Evolutionary conservation across 2,797 vertebrate species (phyloP), one percentile per base, ranked within the genome.

Genomic region (Lacerta viridis): DNA sequence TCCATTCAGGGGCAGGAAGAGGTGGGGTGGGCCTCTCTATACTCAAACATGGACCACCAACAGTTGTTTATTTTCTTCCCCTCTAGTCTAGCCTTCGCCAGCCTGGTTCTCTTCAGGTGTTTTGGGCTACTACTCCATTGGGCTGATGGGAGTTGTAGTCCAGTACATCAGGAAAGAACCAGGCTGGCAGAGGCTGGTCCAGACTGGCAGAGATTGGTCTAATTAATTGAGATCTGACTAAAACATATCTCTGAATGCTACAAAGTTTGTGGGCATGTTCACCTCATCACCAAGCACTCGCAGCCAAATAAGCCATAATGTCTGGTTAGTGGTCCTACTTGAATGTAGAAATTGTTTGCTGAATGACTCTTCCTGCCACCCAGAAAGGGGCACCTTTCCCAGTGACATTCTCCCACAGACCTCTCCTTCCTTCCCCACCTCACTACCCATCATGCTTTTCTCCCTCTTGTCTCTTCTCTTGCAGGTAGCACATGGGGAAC

Each of bases 401-500:
- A 80, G 84, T 90, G 91, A 88, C 78, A 90, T 91, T 15, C 39
- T 71, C 39, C 72, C 84, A 41, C 36, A 27, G 0, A 66, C 33
- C 93, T 92, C 89, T 90, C 92, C 94, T 91, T 88, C 83, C 66
- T 55, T 79, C 80, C 66, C 90, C 92, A 74, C 91, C 87, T 92
- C 93, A 89, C 92, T 75, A 69, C 87, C 82, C 96, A 93, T 91
- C 95, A 94, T 25, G 93, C 94, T 94, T 84, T 94, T 94, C 78
- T 89, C 93, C 94, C 95, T 96, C 95, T 95, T 96, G 95, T 96
- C 94, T 96, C 97, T 98, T 99, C 97, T 98, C 97, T 98, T 98
- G 97, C 98, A 99, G 98, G 98, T 97, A 97, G 98, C 98, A 98
- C 97, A 98, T 98, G 98, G 98, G 98, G 97, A 98, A 98, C 97